Percentiles rank a stretch among this genome's conserved stretches.
These are phyloP conservation scores for Aplysina aerophoba DNA, from an alignment of 37 sponge, comb jelly and placozoan genomes.

Conservation along the genomic window DNA sequence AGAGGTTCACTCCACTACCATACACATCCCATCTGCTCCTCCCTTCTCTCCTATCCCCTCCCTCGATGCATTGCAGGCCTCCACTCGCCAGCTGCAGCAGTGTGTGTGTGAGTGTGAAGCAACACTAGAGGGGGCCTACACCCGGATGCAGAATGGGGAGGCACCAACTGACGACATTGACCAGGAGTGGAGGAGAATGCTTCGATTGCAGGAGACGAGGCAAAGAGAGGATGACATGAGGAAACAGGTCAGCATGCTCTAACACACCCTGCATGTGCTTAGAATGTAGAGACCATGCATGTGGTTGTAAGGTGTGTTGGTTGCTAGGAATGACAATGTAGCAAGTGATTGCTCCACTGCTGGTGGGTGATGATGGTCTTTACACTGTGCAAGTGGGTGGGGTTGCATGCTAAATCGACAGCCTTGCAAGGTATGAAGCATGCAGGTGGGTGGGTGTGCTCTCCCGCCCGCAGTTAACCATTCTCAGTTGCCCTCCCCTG, in stretches of 20 bases:
- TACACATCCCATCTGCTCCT: too few relatives aligned
- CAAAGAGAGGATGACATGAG: neutral
- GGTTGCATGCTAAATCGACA: too few relatives aligned
- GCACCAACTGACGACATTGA: conserved; percentile 78
- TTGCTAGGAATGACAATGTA: too few relatives aligned
- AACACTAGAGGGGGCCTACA: conserved; percentile 72
- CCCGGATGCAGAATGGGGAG: conserved; percentile 76
- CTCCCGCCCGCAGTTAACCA: too few relatives aligned
- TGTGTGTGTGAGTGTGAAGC: conserved; percentile 58
- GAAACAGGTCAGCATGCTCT: conserved; percentile 40
- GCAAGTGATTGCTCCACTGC: too few relatives aligned
- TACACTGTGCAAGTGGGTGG: too few relatives aligned
- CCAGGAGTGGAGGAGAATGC: conserved; percentile 67
- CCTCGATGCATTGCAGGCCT: neutral
- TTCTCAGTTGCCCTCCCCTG: too few relatives aligned
- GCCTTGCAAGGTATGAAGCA: too few relatives aligned
- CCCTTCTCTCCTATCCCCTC: neutral
- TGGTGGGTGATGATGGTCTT: too few relatives aligned
- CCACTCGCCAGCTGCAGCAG: conserved; percentile 75
- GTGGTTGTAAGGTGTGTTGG: too few relatives aligned
- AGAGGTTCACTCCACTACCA: too few relatives aligned
- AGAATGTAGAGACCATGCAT: neutral
- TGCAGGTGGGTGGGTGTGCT: too few relatives aligned
- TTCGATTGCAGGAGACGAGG: conserved; percentile 30
- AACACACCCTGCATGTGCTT: neutral